These are phyloP conservation scores for Lithodes maja DNA, from an alignment of 2,888 invertebrate species.

Conservation along the genomic window DNA sequence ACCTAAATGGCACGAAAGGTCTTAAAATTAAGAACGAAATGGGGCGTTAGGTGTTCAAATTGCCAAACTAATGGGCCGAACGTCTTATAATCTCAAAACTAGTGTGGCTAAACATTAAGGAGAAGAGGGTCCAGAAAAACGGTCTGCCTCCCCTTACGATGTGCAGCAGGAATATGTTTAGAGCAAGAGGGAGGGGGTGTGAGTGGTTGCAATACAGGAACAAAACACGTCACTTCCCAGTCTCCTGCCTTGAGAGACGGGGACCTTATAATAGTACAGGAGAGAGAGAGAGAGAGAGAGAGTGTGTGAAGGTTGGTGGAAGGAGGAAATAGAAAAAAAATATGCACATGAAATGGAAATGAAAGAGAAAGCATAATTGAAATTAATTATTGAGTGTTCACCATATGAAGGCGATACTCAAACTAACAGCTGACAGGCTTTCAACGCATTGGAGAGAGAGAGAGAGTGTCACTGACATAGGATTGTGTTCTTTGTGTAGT, in stretches of 20 bases:
- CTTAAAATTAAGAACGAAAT: no score
- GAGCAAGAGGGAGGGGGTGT: no score
- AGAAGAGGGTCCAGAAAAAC: no score
- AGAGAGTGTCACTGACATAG: neutral
- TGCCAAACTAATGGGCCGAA: no score
- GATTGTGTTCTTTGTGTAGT: neutral
- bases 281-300: neutral
- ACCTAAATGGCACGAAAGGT: no score
- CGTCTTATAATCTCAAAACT: no score
- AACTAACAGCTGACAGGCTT: no score
- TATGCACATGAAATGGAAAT: neutral
- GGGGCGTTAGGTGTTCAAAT: no score
- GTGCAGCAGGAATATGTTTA: no score
- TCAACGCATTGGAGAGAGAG: neutral
- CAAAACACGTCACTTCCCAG: neutral
- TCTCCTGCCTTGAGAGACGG: neutral
- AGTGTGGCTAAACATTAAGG: no score
- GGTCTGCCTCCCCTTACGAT: no score
- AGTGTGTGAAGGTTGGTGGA: neutral
- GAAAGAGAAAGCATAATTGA: neutral
- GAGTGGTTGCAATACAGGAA: neutral
- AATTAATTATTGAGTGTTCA: neutral
- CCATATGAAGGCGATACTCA: neutral
- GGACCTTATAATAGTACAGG: neutral
- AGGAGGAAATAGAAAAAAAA: neutral